Evolutionary conservation across 2,888 invertebrate genomes (phyloP), one percentile per base, ranked within the genome.

Genomic region (Calameuta idolon): DNA sequence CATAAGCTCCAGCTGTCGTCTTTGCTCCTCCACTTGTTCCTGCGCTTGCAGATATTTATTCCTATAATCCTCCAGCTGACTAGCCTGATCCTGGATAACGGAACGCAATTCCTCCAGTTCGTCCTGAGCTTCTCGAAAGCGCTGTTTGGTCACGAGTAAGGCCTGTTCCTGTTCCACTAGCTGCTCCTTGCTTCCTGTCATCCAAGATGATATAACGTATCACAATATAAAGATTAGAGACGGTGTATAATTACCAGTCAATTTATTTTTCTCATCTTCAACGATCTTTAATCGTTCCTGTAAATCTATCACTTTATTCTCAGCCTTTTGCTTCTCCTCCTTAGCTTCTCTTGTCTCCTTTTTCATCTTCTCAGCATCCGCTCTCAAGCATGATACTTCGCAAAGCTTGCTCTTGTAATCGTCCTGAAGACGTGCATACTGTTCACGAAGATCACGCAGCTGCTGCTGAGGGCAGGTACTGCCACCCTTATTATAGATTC

Each of bases 1-100:
- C 94, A 95, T 94, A 87, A 95, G 92, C 81, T 95, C 95, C 86
- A 95, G 93, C 85, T 95, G 95, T 1, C 95, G 92, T 0, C 93
- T 92, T 87, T 95, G 95, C 87, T 95, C 95, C 88, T 96, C 95
- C 0, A 95, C 95, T 75, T 93, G 90, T 89, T 95, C 95, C 85
- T 95, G 95, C 0, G 95, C 95, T 93, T 94, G 30, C n/a, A 91
- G 81, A 83, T 89, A 92, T 87, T 95, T 95, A 81, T 94, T 94
- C 76, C 95, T 92, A 87, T 95, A 96, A 85, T 95, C 95, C 82
- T 95, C 95, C 12, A 95, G 87, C 88, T 95, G 95, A 11, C 92
- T 92, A 76, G 94, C 94, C 86, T 95, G 95, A 83, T 95, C 95
- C 83, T 94, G 94, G 85, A 95, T 93, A 34, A 95, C 88, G 0